phyloP scores from a whole-genome alignment of 2,113 vertebrate species.

The Centropristis striata region DNA sequence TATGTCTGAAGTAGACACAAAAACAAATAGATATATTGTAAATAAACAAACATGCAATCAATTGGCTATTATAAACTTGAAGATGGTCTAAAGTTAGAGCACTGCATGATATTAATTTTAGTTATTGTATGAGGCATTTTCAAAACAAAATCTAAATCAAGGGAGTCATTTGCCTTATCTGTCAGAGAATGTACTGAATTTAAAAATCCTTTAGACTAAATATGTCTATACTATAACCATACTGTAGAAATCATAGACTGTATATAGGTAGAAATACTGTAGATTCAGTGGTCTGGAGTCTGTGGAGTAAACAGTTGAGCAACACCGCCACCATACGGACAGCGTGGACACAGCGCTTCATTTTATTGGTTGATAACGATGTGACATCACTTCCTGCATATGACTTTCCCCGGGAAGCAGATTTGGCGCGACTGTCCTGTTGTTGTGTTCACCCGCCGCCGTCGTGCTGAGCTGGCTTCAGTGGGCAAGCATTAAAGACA shows the following conservation, averaged over 20 bases:
- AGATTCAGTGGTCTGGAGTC: background rate
- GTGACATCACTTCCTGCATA: constrained; percentile 78
- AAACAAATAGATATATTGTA: too few species aligned
- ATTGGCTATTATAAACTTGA: background rate
- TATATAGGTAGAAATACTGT: too few species aligned
- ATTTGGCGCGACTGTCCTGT: constrained; percentile 81
- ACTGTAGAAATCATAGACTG: too few species aligned
- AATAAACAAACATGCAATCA: background rate
- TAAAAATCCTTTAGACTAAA: background rate
- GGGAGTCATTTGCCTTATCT: background rate
- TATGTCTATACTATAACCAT: background rate
- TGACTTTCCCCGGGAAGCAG: constrained; percentile 85
- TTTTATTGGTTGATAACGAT: constrained; percentile 36
- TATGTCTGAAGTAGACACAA: background rate
- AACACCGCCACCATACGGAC: constrained; percentile 48
- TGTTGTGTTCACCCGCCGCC: constrained; percentile 64
- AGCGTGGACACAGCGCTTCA: fast-evolving
- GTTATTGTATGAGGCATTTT: too few species aligned
- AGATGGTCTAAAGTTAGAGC: too few species aligned
- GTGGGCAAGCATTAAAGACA: background rate
- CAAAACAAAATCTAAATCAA: too few species aligned
- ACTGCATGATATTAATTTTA: too few species aligned
- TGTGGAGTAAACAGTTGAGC: background rate
- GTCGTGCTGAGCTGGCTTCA: constrained; percentile 4
- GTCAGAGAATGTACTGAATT: background rate